Conservation (phyloP, 1,140 invertebrate genomes). For the Rhagoletis pomonella region DNA sequence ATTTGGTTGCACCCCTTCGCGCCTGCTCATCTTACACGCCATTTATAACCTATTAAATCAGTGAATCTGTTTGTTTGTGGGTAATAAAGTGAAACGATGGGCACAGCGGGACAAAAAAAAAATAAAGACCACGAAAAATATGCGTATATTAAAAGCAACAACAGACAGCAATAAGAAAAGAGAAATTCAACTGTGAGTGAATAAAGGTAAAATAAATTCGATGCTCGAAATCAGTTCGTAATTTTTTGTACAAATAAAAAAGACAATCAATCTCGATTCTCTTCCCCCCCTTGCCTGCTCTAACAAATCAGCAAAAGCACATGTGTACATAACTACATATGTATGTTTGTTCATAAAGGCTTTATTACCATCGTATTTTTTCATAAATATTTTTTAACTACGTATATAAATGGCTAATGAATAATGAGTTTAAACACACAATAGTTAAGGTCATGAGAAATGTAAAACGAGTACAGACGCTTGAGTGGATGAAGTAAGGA, state of each 20-base stretch:
- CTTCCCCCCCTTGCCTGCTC: neutral
- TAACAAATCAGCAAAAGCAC: constrained; percentile 25
- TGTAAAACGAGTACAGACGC: constrained; percentile 12
- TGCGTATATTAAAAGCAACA: neutral
- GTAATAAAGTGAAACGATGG: constrained; percentile 38
- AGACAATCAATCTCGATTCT: constrained; percentile 39
- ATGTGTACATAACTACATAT: neutral
- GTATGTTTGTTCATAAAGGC: neutral
- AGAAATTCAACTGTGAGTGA: too few relatives aligned
- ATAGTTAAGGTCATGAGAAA: constrained; percentile 50
- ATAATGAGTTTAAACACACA: constrained; percentile 50
- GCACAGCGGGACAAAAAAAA: constrained; percentile 31
- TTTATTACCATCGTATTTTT: neutral
- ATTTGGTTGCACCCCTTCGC: constrained; percentile 44
- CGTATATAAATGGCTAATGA: constrained; percentile 34
- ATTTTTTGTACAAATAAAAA: constrained; percentile 44
- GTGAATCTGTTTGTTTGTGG: constrained; percentile 40
- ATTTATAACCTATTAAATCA: constrained; percentile 52
- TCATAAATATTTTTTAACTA: constrained; percentile 35
- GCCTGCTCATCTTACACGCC: constrained; percentile 47
- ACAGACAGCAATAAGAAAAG: neutral
- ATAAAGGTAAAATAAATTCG: too few relatives aligned
- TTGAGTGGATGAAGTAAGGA: neutral
- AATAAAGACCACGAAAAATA: constrained; percentile 3
- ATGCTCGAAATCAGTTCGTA: constrained; percentile 17